Evolutionary conservation across 2,888 invertebrate species (phyloP).

Genomic region (Drosophila planitibia): DNA sequence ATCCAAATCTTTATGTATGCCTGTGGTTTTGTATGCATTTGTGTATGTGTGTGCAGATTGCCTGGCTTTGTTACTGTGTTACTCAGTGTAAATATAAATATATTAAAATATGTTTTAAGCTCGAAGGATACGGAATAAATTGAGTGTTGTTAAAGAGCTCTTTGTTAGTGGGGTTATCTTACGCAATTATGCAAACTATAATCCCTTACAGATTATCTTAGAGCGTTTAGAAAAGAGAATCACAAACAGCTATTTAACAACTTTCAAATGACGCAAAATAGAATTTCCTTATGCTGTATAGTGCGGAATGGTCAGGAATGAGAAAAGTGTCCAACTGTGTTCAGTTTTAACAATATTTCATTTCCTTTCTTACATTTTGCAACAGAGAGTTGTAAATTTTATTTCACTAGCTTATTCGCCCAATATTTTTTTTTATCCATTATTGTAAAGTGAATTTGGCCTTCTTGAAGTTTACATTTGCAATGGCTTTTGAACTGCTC

Average conservation of each 20-base stretch:
- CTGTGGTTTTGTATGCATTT: neutral
- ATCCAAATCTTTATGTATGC: neutral
- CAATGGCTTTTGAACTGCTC: constrained; percentile 50
- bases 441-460: constrained; percentile 40
- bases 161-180: neutral
- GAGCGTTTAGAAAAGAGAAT: neutral
- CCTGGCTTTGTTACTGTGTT: neutral
- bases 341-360: constrained; percentile 2
- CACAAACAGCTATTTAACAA: neutral
- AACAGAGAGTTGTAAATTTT: constrained; percentile 38
- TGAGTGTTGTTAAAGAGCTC: neutral
- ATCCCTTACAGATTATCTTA: neutral
- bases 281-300: neutral
- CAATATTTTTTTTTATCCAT: constrained; percentile 29
- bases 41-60: neutral
- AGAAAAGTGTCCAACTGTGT: neutral
- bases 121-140: neutral
- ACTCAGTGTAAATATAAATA: neutral
- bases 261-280: neutral
- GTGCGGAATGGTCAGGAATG: no score
- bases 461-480: constrained; percentile 56
- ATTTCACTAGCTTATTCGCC: constrained; percentile 18
- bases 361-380: constrained; percentile 14
- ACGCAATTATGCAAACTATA: neutral
- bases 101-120: neutral